Percentiles rank a stretch among this genome's conserved stretches.
Conservation (phyloP, 2,888 invertebrate species). For the Oxytorus armatus region DNA sequence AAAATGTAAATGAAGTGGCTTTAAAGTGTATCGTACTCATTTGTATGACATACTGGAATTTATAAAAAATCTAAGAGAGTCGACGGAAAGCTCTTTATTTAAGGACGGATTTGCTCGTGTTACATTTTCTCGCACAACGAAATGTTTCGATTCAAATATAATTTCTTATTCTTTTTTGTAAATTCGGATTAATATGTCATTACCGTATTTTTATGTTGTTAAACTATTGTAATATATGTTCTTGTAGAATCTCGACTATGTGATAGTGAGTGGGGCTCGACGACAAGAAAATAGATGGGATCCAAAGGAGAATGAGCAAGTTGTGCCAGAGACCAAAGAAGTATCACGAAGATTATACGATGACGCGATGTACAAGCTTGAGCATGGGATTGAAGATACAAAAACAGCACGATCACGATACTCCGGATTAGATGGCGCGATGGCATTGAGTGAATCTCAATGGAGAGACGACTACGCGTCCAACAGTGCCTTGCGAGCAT, state of each 20-base stretch:
- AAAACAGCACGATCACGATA: slow-evolving; percentile 89
- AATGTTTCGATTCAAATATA: no score
- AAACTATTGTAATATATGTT: not conserved
- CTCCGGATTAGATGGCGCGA: slow-evolving; percentile 90
- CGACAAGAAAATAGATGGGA: slow-evolving; percentile 99
- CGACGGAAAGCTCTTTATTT: no score
- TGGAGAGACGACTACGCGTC: slow-evolving; percentile 98
- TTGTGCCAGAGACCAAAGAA: slow-evolving; percentile 96
- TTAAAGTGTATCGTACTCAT: no score
- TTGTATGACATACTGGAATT: no score
- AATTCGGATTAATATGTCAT: slow-evolving; percentile 2
- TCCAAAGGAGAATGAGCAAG: slow-evolving; percentile 97
- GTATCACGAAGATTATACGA: slow-evolving; percentile 95
- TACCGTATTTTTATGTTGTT: not conserved
- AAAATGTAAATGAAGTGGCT: no score
- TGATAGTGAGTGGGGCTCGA: slow-evolving; percentile 96
- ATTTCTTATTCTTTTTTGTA: slow-evolving; percentile 4
- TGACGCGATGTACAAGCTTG: slow-evolving; percentile 99
- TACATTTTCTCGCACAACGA: no score
- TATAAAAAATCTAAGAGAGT: no score
- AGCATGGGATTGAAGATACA: slow-evolving; percentile 94
- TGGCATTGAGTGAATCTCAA: slow-evolving; percentile 91
- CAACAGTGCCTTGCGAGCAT: slow-evolving; percentile 93
- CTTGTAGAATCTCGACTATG: slow-evolving; percentile 97
- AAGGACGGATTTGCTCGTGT: no score